These are phyloP conservation scores for Vireo griseus DNA, from an alignment of 2,797 vertebrate genomes.

Conservation along the genomic window DNA sequence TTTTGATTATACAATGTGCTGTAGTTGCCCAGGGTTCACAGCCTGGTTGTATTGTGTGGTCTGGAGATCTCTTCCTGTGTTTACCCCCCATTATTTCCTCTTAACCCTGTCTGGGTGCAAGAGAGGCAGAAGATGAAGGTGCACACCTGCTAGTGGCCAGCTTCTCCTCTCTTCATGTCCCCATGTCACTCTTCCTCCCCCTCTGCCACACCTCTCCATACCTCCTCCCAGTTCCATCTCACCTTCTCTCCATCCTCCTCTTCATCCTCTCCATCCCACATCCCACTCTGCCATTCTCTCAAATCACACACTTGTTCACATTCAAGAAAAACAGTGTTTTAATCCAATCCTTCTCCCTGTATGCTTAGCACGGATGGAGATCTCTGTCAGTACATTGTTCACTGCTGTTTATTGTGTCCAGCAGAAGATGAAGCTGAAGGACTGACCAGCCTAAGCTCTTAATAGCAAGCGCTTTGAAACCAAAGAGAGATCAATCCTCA, in stretches of 20 bases:
- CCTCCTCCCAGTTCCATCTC: not conserved
- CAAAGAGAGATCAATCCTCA: not conserved
- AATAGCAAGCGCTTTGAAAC: not conserved
- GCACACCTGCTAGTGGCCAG: not conserved
- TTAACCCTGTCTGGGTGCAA: not conserved
- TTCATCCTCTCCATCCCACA: not conserved
- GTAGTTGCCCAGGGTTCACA: not conserved
- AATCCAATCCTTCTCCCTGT: not conserved
- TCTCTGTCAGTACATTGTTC: not conserved
- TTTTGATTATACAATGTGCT: not conserved
- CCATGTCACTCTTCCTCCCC: not conserved
- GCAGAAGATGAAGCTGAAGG: not conserved
- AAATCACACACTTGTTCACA: not conserved
- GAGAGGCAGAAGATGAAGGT: not conserved
- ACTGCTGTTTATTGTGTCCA: not conserved
- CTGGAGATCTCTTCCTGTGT: not conserved
- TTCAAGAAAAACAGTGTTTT: not conserved
- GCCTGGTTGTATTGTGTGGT: not conserved
- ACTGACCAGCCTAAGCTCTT: not conserved
- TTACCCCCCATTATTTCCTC: not conserved
- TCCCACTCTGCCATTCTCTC: not conserved
- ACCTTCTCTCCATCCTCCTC: not conserved
- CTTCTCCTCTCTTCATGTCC: not conserved
- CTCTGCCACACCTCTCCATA: not conserved
- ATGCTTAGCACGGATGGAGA: rapidly evolving